Percentiles rank a stretch among this genome's conserved stretches.
Evolutionary conservation across 1,140 invertebrate species (phyloP).

Genomic region (fruit fly (Drosophila melanogaster)): Release_6_plus_ISO1_MT NC_004354.4:8491001-8491500

Average conservation of each 20-base stretch:
- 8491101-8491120: too few species aligned
- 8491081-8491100: too few species aligned
- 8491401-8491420: slow-evolving; percentile 50
- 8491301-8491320: slow-evolving; percentile 31
- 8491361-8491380: slow-evolving; percentile 61
- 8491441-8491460: slow-evolving; percentile 9
- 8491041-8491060: background rate
- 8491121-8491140: too few species aligned
- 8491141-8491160: too few species aligned
- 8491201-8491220: background rate
- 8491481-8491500: slow-evolving; percentile 22
- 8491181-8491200: background rate
- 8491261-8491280: slow-evolving; percentile 9
- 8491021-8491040: slow-evolving; percentile 7
- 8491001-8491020: slow-evolving; percentile 12
- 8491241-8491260: background rate
- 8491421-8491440: slow-evolving; percentile 32
- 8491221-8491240: background rate
- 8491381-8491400: slow-evolving; percentile 64
- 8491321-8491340: slow-evolving; percentile 39
- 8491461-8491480: slow-evolving; percentile 7
- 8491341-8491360: slow-evolving; percentile 41
- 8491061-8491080: background rate
- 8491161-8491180: background rate
- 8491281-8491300: slow-evolving; percentile 9